Evolutionary conservation across 2,888 invertebrate species (phyloP).

Genomic region (Mythimna pallens): DNA sequence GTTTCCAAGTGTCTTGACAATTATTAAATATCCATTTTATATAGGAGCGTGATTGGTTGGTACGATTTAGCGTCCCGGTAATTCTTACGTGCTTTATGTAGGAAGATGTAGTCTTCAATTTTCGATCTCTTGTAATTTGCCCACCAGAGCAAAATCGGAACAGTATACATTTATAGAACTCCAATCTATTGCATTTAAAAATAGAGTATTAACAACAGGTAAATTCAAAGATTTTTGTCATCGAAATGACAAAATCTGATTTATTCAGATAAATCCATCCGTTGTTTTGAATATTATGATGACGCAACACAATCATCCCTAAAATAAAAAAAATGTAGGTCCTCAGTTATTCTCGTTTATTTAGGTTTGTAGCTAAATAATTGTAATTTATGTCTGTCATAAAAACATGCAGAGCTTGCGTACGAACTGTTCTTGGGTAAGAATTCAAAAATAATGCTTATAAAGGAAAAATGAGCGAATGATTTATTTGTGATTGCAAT

Average conservation of each 20-base stretch:
- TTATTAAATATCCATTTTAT: background rate
- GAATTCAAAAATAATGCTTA: conserved; percentile 72
- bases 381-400: conserved; percentile 60
- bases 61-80: background rate
- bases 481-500: conserved; percentile 80
- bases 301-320: conserved; percentile 16
- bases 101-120: conserved; percentile 5
- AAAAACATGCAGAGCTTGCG: conserved; percentile 41
- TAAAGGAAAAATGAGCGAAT: conserved; percentile 66
- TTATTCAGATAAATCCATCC: conserved; percentile 11
- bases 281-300: conserved; percentile 4
- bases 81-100: conserved; percentile 7
- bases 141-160: background rate
- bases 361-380: conserved; percentile 48
- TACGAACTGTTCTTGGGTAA: conserved; percentile 62
- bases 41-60: conserved; percentile 1
- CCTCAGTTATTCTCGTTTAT: conserved; percentile 23
- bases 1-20: no score
- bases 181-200: background rate
- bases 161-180: background rate
- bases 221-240: background rate
- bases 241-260: conserved; percentile 14
- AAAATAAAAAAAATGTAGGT: conserved; percentile 23
- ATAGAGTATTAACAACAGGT: background rate
- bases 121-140: background rate